Evolutionary conservation across 2,113 vertebrate genomes (phyloP).

Genomic region (Crotalus horridus): DNA sequence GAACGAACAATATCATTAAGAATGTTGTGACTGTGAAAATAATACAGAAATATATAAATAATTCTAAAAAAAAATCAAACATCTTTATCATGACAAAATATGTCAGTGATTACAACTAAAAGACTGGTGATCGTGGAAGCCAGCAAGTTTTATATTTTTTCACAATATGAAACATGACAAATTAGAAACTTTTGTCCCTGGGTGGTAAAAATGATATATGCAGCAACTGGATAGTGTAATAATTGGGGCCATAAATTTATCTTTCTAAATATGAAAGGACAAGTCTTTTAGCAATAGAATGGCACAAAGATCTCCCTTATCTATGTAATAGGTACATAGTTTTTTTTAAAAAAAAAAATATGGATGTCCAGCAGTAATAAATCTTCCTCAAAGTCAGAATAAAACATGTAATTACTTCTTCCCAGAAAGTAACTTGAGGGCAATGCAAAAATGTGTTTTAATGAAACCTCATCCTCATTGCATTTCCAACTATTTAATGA

Average conservation of each 20-base stretch:
- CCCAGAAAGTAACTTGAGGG: neutral
- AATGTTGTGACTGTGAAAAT: neutral
- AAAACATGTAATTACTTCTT: neutral
- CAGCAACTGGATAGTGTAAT: neutral
- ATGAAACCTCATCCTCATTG: neutral
- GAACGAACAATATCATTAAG: neutral
- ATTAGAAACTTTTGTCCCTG: neutral
- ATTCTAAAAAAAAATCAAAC: too few relatives aligned
- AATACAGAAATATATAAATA: too few relatives aligned
- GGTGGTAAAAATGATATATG: too few relatives aligned
- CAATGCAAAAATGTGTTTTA: neutral
- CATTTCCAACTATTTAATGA: neutral
- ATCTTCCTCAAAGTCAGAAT: neutral
- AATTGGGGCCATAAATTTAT: neutral
- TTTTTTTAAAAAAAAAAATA: neutral
- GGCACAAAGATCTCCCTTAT: neutral
- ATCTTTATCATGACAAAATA: neutral
- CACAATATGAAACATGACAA: neutral
- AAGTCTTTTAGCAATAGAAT: neutral
- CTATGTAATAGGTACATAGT: neutral
- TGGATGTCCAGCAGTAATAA: neutral
- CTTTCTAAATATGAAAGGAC: neutral
- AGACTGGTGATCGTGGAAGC: neutral
- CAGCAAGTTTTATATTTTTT: neutral
- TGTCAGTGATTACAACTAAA: neutral